Evolutionary conservation across 2,888 invertebrate genomes (phyloP).

Genomic region (Dromius quadrimaculatus): DNA sequence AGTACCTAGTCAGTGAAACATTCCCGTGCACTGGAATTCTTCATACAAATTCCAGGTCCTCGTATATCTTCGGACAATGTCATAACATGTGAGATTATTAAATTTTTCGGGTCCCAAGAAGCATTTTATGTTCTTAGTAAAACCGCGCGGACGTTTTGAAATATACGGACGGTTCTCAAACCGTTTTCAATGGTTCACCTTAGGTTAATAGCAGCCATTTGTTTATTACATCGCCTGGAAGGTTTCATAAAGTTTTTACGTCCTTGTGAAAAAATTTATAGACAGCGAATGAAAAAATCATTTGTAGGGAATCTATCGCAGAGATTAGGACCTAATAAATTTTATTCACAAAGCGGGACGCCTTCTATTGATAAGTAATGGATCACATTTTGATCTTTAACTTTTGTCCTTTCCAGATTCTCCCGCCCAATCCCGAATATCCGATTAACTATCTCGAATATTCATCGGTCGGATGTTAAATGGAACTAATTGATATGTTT

Average conservation of each 20-base stretch:
- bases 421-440: too few relatives aligned
- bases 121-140: neutral
- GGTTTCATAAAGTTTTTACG: slow-evolving; percentile 47
- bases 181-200: slow-evolving; percentile 45
- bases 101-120: slow-evolving; percentile 20
- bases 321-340: too few relatives aligned
- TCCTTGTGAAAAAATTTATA: slow-evolving; percentile 43
- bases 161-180: slow-evolving; percentile 32
- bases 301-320: too few relatives aligned
- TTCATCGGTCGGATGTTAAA: too few relatives aligned
- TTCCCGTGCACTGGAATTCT: neutral
- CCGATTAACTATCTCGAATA: too few relatives aligned
- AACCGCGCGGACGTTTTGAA: slow-evolving; percentile 8
- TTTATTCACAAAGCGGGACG: too few relatives aligned
- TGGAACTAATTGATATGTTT: too few relatives aligned
- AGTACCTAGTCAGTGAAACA: slow-evolving; percentile 17
- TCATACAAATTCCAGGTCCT: slow-evolving; percentile 18
- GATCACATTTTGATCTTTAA: too few relatives aligned
- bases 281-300: too few relatives aligned
- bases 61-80: slow-evolving; percentile 18
- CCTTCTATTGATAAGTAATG: too few relatives aligned
- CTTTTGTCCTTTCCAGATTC: too few relatives aligned
- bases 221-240: slow-evolving; percentile 39
- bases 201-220: slow-evolving; percentile 46
- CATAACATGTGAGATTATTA: slow-evolving; percentile 39